A percentile compares a stretch with the other conserved stretches of the same genome.
phyloP scores from a whole-genome alignment of 2,797 vertebrate genomes.

The Thripadectes ignobilis region DNA sequence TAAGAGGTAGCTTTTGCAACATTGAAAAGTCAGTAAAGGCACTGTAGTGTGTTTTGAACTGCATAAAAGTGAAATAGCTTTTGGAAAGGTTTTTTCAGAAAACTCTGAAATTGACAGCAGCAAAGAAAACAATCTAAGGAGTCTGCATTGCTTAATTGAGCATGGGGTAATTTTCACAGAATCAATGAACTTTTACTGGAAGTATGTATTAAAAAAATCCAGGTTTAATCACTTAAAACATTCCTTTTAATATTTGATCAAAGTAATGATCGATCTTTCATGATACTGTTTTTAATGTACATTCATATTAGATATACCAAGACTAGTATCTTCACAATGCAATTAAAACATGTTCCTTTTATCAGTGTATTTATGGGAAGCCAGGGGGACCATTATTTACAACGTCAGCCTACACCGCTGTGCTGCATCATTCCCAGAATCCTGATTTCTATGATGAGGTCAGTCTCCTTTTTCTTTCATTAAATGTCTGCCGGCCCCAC shows the following conservation, averaged over 20 bases:
- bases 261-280: conserved; percentile 23
- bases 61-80: neutral
- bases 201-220: neutral
- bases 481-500: neutral
- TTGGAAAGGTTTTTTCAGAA: neutral
- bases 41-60: neutral
- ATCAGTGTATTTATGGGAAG: conserved; percentile 95
- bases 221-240: conserved; percentile 4
- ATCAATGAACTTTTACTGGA: conserved; percentile 37
- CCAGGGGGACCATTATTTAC: conserved; percentile 91
- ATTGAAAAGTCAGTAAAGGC: neutral
- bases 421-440: conserved; percentile 96
- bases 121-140: neutral
- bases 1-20: neutral
- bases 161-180: neutral
- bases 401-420: conserved; percentile 86
- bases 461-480: conserved; percentile 33
- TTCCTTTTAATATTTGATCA: conserved; percentile 21
- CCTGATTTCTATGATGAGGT: conserved; percentile 99
- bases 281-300: neutral
- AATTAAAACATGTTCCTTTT: conserved; percentile 51
- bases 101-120: neutral
- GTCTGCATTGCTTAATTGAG: neutral
- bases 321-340: neutral
- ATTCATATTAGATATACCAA: neutral